These are phyloP conservation scores for Polyodon spathula DNA, from an alignment of 2,113 vertebrate genomes.

Conservation along the genomic window DNA sequence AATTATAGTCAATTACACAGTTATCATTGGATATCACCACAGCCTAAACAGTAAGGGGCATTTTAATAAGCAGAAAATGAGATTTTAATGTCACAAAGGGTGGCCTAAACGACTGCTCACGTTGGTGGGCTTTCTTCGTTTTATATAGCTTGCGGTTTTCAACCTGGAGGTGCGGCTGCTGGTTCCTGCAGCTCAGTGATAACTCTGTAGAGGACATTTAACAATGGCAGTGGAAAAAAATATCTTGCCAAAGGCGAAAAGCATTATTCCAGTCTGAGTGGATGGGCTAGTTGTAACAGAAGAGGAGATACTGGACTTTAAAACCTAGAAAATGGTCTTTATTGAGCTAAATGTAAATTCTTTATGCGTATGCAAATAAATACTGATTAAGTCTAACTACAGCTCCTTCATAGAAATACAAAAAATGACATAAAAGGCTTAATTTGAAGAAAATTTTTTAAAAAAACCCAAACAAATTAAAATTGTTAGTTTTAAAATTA, in stretches of 20 bases:
- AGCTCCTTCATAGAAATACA: too few species aligned
- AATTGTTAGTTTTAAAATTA: not conserved
- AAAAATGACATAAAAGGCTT: too few species aligned
- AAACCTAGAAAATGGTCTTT: not conserved
- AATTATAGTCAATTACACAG: slow-evolving; percentile 99
- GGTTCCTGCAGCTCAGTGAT: slow-evolving; percentile 65
- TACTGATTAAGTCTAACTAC: not conserved
- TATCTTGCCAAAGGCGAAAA: slow-evolving; percentile 71
- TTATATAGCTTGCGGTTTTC: slow-evolving; percentile 60
- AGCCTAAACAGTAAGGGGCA: slow-evolving; percentile 74
- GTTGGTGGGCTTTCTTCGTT: slow-evolving; percentile 61
- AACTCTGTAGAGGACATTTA: slow-evolving; percentile 69
- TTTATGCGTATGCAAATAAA: not conserved
- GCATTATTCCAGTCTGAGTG: slow-evolving; percentile 4
- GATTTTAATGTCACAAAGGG: slow-evolving; percentile 98
- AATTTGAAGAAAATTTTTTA: too few species aligned
- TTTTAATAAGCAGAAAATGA: slow-evolving; percentile 99
- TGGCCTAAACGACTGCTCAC: slow-evolving; percentile 71
- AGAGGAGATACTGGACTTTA: not conserved
- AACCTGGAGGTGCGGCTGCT: slow-evolving; percentile 49
- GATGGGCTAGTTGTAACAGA: not conserved
- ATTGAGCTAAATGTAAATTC: not conserved
- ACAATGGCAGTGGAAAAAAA: slow-evolving; percentile 74
- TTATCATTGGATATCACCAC: slow-evolving; percentile 87
- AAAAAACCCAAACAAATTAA: not conserved